Base-by-base conservation (phyloP, 2,797 vertebrate genomes). In the Aldrovandia affinis region DNA sequence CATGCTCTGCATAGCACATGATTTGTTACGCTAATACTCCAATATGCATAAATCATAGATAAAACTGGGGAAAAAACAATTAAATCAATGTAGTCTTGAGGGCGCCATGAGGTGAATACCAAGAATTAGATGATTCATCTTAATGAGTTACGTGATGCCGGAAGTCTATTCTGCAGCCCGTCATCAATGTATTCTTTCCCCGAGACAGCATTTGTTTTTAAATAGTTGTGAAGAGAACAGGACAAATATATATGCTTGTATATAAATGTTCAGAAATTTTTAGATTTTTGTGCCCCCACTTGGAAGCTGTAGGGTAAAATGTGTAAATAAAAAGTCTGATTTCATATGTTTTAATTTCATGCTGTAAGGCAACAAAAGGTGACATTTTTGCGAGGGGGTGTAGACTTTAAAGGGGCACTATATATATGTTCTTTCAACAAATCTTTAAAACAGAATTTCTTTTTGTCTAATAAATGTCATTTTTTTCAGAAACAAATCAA, bases 1-100 rank as follows among this genome's bases (percentile, higher is more conserved):
- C 61, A 65, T 65, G 12, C 61, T 39, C 18, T 73, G 68, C 68
- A 73, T 73, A 20, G 68, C 68, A 30, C 18, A 18, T 39, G 68
- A 39, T 73, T 39, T 73, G 33, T 42, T 39, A 42, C 39, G 36
- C 68, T 73, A 39, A 73, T 57, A 44, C 36, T 33, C 55, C 78
- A 50, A 78, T 78, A 39, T 61, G 55, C 42, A 78, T 83, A 77
- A 83, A 78, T 83, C 82, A 83, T 78, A 20, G 39, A 42, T 55
- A 57, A 70, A 59, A 47, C 63, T 18, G 54, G 42, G 82, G 61
- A 57, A 78, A 18, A 61, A 78, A 83, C 78, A 42, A 47, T 77
- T 61, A 54, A 42, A 57, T 61, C 5, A 73, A 73, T 73, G 36
- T 73, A 73, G 68, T 78, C 75, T 50, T 63, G 75, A n/a, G 42